Percentiles rank a stretch among this genome's conserved stretches.
phyloP scores from a whole-genome alignment of 2,888 invertebrate species.

The Gibbula magus region DNA sequence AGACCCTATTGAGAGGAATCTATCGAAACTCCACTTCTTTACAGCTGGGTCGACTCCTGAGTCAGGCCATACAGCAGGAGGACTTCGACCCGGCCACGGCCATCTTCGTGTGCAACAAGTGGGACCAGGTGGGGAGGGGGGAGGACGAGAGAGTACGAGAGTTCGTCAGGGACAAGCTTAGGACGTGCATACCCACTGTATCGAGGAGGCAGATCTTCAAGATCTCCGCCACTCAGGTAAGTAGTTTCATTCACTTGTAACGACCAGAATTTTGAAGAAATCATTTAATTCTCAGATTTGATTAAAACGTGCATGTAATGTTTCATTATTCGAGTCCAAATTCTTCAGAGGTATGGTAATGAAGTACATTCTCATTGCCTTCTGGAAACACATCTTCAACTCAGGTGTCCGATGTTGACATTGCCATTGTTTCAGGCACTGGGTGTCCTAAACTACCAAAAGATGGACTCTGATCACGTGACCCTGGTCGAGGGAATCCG shows the following conservation, averaged over 20 bases:
- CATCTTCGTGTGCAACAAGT: slow-evolving; percentile 70
- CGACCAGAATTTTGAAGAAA: neutral
- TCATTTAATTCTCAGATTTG: neutral
- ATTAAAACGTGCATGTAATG: neutral
- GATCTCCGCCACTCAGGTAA: slow-evolving; percentile 55
- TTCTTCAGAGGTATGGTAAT: no score
- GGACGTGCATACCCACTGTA: slow-evolving; percentile 48
- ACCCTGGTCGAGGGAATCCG: slow-evolving; percentile 35
- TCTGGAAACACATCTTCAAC: no score
- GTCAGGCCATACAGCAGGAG: slow-evolving; percentile 47
- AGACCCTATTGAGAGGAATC: no score
- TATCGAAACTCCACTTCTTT: no score
- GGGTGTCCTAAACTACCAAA: slow-evolving; percentile 28
- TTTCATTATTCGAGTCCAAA: no score
- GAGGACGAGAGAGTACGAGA: slow-evolving; percentile 47
- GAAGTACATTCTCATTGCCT: no score
- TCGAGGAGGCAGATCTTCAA: slow-evolving; percentile 48
- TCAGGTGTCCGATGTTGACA: no score
- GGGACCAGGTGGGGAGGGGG: slow-evolving; percentile 59
- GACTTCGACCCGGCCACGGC: slow-evolving; percentile 64
- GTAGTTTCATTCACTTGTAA: neutral
- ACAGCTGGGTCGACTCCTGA: slow-evolving; percentile 60
- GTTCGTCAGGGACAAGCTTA: slow-evolving; percentile 49
- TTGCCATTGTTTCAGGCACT: slow-evolving; percentile 24
- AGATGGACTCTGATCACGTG: slow-evolving; percentile 30